Evolutionary conservation across 2,113 vertebrate genomes (phyloP).

Genomic region (Platichthys flesus): DNA sequence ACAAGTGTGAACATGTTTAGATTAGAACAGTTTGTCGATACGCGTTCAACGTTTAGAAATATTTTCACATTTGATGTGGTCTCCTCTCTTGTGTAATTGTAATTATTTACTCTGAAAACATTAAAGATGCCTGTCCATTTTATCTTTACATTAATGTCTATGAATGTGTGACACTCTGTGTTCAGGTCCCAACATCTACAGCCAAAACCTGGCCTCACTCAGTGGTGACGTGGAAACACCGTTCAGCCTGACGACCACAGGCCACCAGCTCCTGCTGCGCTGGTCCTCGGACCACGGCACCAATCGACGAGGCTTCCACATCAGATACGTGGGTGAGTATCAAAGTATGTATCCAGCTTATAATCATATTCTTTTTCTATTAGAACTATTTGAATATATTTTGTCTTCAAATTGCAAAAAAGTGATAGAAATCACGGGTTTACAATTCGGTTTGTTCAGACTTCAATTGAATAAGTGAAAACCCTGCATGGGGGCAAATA

Average conservation of each 20-base stretch:
- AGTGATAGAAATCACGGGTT: conserved; percentile 58
- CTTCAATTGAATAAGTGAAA: conserved; percentile 1
- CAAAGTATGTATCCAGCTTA: conserved; percentile 86
- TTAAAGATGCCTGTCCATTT: neutral
- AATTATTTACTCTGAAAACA: neutral
- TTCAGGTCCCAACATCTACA: conserved; percentile 94
- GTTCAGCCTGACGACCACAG: conserved; percentile 91
- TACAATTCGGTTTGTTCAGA: neutral
- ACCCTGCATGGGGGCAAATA: neutral
- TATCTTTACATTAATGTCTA: neutral
- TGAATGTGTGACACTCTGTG: neutral
- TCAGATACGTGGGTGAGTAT: conserved; percentile 97
- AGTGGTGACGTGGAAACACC: conserved; percentile 93
- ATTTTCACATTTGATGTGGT: too few species aligned
- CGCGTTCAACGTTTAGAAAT: too few species aligned
- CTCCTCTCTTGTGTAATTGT: too few species aligned
- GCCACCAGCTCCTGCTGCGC: conserved; percentile 93
- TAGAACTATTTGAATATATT: conserved; percentile 40
- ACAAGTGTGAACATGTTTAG: too few species aligned
- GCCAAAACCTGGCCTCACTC: conserved; percentile 91
- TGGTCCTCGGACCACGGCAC: conserved; percentile 98
- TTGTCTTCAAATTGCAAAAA: conserved; percentile 21
- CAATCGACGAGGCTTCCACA: conserved; percentile 94
- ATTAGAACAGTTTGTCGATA: too few species aligned
- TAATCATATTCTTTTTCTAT: conserved; percentile 75